A percentile compares a stretch with the other conserved stretches of the same genome.
These are phyloP conservation scores for Gadus chalcogrammus DNA, from an alignment of 2,113 vertebrate species.

Conservation along the genomic window DNA sequence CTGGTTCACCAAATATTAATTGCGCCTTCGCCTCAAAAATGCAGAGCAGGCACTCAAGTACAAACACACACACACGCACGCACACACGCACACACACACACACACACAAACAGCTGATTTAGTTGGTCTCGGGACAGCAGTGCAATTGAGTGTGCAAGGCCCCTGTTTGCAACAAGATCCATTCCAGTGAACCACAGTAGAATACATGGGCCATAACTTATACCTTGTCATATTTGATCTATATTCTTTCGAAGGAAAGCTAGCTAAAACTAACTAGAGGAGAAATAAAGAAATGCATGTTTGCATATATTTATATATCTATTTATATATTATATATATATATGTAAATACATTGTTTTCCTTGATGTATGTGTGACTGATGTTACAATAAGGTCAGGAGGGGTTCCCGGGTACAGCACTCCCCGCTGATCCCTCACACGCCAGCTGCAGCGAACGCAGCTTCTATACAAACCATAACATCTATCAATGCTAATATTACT, in stretches of 20 bases:
- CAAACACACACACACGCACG: background rate
- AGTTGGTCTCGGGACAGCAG: conserved; percentile 6
- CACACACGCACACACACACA: conserved; percentile 2
- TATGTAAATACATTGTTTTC: too few species aligned
- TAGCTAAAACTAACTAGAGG: conserved; percentile 6
- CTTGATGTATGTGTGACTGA: too few species aligned
- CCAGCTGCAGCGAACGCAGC: too few species aligned
- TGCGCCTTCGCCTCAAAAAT: too few species aligned
- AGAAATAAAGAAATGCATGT: conserved; percentile 5
- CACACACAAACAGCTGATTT: conserved; percentile 8
- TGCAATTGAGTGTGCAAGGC: background rate
- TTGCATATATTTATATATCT: background rate
- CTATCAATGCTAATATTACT: too few species aligned
- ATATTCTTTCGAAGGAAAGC: background rate
- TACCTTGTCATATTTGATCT: background rate
- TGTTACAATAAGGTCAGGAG: too few species aligned
- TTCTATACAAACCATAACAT: too few species aligned
- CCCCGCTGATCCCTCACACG: too few species aligned
- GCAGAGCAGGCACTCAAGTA: too few species aligned
- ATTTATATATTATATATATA: background rate
- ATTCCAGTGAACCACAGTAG: conserved; percentile 1
- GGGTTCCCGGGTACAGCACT: too few species aligned
- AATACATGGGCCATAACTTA: background rate
- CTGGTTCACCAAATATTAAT: too few species aligned
- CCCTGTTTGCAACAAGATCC: conserved; percentile 5